These are phyloP conservation scores for Ornithoptera alexandrae DNA, from an alignment of 2,888 invertebrate species.

Conservation along the genomic window DNA sequence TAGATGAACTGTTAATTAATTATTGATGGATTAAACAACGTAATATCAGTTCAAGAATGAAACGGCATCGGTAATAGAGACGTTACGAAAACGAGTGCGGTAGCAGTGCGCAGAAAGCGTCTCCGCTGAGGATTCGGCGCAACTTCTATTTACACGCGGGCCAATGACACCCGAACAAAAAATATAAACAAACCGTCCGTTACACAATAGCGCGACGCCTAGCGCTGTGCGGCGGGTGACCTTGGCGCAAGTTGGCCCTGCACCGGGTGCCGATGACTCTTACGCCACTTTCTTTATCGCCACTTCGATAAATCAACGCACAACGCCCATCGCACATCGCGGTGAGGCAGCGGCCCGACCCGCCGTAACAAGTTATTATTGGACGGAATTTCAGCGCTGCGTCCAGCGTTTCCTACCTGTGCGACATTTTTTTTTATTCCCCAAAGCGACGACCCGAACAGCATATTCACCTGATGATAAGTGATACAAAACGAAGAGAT, in stretches of 20 bases:
- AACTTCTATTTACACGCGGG: conserved; percentile 23
- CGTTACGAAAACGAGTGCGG: no score
- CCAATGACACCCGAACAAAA: conserved; percentile 47
- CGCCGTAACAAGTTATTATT: conserved; percentile 12
- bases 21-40: no score
- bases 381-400: conserved; percentile 8
- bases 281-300: conserved; percentile 69
- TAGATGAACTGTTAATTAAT: no score
- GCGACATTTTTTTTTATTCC: no score
- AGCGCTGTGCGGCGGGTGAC: conserved; percentile 71
- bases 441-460: no score
- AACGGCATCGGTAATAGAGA: no score
- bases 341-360: not conserved
- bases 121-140: conserved; percentile 8
- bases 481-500: no score
- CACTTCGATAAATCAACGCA: conserved; percentile 28
- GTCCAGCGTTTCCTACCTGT: no score
- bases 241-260: conserved; percentile 73
- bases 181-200: conserved; percentile 70
- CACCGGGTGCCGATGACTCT: conserved; percentile 74
- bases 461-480: no score
- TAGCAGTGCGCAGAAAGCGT: conserved; percentile 7
- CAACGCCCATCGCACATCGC: not conserved
- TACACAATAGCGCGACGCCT: conserved; percentile 56
- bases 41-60: no score